Base-by-base conservation (phyloP, 2,888 invertebrate species). In the Leucophenga montana region DNA sequence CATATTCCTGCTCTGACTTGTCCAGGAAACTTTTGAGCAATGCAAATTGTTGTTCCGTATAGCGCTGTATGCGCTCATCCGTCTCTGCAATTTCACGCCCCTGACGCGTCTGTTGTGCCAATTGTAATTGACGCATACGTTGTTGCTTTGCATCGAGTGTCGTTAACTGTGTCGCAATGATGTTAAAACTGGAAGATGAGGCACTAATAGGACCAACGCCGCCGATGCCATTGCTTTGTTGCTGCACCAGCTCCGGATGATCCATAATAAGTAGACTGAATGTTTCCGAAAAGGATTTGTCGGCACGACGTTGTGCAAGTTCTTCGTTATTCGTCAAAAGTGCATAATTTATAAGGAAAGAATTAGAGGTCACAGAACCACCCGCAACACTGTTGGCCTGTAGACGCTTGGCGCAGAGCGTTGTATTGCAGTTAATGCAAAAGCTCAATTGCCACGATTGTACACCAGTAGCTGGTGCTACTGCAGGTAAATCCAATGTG, bases 1-100 rank as follows among this genome's bases (percentile, higher is more conserved):
- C 92, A 85, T 93, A 92, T 88, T 95, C 95, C 80, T 91, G 92
- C 82, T 93, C 93, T 74, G 93, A 93, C 84, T 91, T 92, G 86
- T 94, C 94, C 83, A 92, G 92, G 87, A 92, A 93, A 75, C 91
- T 92, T 85, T 95, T 94, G 79, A 95, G 91, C 77, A 92, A 90
- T 72, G 92, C 92, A 90, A 94, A 94, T 85, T 95, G 93, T 84
- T 93, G 92, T 80, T 93, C 93, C 74, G 93, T 92, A 88, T 92
- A 95, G 72, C 92, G 91, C 82, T 93, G 92, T 72, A 96, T 93
- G 77, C 93, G 91, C 79, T 94, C 94, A 83, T 95, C 95, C 61
- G 94, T 92, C 1, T 91, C 91, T 59, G 91, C 90, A 66, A 94
- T 91, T 88, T 95, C 93, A 61, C 91, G 90, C 84, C 93, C 92